Conservation (phyloP, 2,113 vertebrate species). For the Dolichallabes microphthalmus region DNA sequence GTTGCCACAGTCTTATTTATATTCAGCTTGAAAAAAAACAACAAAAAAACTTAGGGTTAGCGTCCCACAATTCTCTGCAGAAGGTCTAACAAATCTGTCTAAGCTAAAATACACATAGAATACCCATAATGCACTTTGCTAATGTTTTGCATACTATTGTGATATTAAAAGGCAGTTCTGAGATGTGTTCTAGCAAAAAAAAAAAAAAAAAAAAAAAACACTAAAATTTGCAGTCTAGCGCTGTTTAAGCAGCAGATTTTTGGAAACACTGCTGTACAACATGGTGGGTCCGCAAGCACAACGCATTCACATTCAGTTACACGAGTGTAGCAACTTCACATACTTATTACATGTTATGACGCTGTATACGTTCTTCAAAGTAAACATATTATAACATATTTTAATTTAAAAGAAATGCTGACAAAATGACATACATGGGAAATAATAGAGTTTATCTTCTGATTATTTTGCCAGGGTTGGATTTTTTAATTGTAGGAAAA, state of each 20-base stretch:
- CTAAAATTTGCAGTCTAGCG: not conserved
- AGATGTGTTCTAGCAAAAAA: not conserved
- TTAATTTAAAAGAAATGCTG: not conserved
- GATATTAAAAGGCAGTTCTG: not conserved
- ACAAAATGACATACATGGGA: not conserved
- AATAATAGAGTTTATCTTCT: not conserved
- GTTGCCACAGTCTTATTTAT: not conserved
- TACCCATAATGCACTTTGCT: not conserved
- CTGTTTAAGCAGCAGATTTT: not conserved
- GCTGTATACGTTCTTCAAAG: not conserved
- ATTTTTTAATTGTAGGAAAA: not conserved
- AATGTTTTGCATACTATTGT: not conserved
- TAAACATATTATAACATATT: not conserved
- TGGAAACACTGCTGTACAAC: not conserved
- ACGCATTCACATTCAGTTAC: constrained; percentile 8
- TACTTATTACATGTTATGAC: not conserved
- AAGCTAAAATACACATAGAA: not conserved
- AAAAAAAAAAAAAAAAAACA: not conserved
- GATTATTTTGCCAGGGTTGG: not conserved
- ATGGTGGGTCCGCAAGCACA: not conserved
- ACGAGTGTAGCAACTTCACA: not conserved
- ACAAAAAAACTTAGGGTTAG: not conserved
- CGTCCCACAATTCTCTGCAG: not conserved
- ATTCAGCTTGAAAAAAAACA: not conserved
- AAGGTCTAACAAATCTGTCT: not conserved